Conservation (phyloP, 1,140 invertebrate genomes). For the Dolichoris vasculosae region DNA sequence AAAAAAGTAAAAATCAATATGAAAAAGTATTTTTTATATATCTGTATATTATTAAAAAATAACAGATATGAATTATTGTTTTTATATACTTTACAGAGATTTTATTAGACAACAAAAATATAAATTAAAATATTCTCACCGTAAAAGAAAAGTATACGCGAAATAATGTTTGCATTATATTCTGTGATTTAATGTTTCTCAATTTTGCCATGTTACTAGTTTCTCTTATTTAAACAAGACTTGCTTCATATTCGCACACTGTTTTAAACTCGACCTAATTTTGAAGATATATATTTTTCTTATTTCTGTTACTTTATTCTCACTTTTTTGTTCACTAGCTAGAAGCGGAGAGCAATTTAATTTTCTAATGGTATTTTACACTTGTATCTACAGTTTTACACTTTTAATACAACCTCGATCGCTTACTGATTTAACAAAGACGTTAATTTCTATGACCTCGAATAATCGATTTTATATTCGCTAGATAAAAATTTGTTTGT, state of each 20-base stretch:
- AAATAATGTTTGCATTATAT: background rate
- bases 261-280: constrained; percentile 28
- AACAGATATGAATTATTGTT: background rate
- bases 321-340: background rate
- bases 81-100: background rate
- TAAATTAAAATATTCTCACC: background rate
- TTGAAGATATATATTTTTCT: background rate
- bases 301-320: background rate
- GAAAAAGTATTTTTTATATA: too few relatives aligned
- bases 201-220: background rate
- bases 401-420: constrained; percentile 10
- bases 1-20: too few relatives aligned
- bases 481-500: constrained; percentile 14
- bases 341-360: background rate
- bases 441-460: constrained; percentile 37
- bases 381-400: constrained; percentile 3
- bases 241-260: background rate
- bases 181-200: background rate
- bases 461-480: constrained; percentile 7
- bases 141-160: background rate
- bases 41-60: background rate
- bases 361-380: constrained; percentile 8
- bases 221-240: background rate
- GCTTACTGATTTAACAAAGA: constrained; percentile 5
- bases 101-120: background rate